phyloP scores from a whole-genome alignment of 2,113 vertebrate genomes.

The Poecilia latipinna region DNA sequence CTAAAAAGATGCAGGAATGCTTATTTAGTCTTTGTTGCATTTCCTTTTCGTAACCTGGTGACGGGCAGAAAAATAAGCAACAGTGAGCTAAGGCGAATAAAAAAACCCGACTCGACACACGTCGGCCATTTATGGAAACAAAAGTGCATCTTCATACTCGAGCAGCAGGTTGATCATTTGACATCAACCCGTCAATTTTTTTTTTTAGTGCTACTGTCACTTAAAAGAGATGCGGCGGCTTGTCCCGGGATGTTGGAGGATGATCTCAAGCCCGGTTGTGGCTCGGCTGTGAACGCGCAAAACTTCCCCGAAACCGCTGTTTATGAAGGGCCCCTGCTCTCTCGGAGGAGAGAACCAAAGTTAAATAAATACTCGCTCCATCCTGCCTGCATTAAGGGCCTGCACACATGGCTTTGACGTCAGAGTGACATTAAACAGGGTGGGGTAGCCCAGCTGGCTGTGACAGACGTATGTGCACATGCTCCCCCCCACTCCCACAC shows the following conservation, averaged over 20 bases:
- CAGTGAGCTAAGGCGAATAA: slow-evolving; percentile 14
- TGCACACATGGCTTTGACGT: slow-evolving; percentile 79
- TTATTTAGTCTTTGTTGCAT: background rate
- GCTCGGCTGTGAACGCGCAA: slow-evolving; percentile 52
- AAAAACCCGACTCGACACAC: background rate
- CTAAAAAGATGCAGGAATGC: no score
- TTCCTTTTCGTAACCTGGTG: slow-evolving; percentile 29
- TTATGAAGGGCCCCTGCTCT: slow-evolving; percentile 69
- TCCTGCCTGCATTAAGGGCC: slow-evolving; percentile 77
- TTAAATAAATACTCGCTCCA: slow-evolving; percentile 79
- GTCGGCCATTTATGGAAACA: slow-evolving; percentile 10
- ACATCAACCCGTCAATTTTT: background rate
- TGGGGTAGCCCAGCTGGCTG: slow-evolving; percentile 64
- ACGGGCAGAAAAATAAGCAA: slow-evolving; percentile 28
- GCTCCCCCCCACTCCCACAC: slow-evolving; percentile 14
- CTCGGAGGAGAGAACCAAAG: slow-evolving; percentile 73
- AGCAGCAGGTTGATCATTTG: background rate
- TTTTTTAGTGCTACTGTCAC: background rate
- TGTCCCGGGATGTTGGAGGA: slow-evolving; percentile 24
- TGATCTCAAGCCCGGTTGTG: slow-evolving; percentile 66
- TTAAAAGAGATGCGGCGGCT: slow-evolving; percentile 16
- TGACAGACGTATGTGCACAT: slow-evolving; percentile 37
- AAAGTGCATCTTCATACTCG: background rate
- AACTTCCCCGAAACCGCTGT: slow-evolving; percentile 63
- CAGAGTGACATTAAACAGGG: slow-evolving; percentile 81